Evolutionary conservation across 2,113 vertebrate species (phyloP).

Genomic region (Tragelaphus scriptus): DNA sequence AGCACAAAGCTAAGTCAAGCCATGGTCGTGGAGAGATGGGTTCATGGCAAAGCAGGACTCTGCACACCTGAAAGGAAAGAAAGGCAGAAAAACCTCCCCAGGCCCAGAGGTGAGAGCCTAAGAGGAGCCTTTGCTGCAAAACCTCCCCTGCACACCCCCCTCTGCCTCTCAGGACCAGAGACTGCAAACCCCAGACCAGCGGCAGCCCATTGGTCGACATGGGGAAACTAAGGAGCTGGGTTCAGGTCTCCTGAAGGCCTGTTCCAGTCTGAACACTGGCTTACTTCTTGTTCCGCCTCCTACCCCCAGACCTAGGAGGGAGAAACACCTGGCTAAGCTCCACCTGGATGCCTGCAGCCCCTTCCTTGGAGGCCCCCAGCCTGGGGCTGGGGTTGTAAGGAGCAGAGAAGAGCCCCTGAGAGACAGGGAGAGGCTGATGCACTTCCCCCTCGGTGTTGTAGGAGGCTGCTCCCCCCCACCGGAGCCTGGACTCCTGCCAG

Average conservation of each 20-base stretch:
- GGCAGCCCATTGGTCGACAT: neutral
- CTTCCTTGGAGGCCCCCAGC: neutral
- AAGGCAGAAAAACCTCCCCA: neutral
- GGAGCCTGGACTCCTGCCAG: neutral
- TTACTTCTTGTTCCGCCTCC: neutral
- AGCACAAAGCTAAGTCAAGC: neutral
- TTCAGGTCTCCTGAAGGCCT: neutral
- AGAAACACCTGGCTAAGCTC: slow-evolving; percentile 40
- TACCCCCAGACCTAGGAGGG: neutral
- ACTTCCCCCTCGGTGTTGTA: neutral
- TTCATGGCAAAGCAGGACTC: neutral
- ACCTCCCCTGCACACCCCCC: neutral
- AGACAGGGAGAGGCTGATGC: neutral
- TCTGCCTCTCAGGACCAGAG: neutral
- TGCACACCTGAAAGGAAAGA: neutral
- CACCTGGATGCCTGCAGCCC: neutral
- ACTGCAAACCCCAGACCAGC: neutral
- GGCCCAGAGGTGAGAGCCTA: neutral
- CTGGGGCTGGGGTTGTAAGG: neutral
- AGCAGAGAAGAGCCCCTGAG: neutral
- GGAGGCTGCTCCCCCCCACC: neutral
- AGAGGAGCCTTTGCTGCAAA: neutral
- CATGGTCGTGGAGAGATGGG: neutral
- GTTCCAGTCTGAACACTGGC: neutral
- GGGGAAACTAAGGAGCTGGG: neutral